These are phyloP conservation scores for Ceratoteleas bidentatus DNA, from an alignment of 1,140 invertebrate species.

Conservation along the genomic window DNA sequence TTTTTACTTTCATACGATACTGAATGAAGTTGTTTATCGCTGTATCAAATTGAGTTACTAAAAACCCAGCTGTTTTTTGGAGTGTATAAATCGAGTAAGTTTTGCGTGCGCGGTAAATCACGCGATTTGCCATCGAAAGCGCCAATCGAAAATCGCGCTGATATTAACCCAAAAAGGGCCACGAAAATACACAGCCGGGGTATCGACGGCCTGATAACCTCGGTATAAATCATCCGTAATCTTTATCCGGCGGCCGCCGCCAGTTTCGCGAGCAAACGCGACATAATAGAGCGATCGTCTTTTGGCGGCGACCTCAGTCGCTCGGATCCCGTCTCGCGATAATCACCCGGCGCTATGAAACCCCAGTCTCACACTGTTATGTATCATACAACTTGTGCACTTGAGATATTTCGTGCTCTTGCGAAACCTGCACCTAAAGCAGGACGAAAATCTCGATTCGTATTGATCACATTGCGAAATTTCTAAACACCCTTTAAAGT, in stretches of 20 bases:
- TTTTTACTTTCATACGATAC: no score
- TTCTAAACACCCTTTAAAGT: no score
- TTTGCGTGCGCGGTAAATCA: neutral
- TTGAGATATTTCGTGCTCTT: constrained; percentile 41
- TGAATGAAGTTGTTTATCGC: no score
- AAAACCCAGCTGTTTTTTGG: no score
- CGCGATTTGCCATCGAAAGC: neutral
- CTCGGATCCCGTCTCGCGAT: constrained; percentile 29
- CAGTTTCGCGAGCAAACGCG: constrained; percentile 28
- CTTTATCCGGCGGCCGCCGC: constrained; percentile 23
- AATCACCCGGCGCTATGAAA: constrained; percentile 27
- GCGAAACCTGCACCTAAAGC: constrained; percentile 23
- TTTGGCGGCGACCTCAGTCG: constrained; percentile 17
- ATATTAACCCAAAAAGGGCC: neutral
- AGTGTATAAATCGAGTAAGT: neutral
- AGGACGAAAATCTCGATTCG: constrained; percentile 22
- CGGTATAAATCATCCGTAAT: constrained; percentile 31
- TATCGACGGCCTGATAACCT: constrained; percentile 18
- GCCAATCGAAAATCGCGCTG: neutral
- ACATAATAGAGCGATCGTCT: constrained; percentile 35
- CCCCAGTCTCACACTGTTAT: constrained; percentile 31
- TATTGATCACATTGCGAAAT: constrained; percentile 26
- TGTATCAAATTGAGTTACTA: no score
- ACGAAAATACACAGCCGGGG: constrained; percentile 1
- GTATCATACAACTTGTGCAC: constrained; percentile 35